Evolutionary conservation across 2,888 invertebrate genomes (phyloP).

Genomic region (Palloptera scutellata): DNA sequence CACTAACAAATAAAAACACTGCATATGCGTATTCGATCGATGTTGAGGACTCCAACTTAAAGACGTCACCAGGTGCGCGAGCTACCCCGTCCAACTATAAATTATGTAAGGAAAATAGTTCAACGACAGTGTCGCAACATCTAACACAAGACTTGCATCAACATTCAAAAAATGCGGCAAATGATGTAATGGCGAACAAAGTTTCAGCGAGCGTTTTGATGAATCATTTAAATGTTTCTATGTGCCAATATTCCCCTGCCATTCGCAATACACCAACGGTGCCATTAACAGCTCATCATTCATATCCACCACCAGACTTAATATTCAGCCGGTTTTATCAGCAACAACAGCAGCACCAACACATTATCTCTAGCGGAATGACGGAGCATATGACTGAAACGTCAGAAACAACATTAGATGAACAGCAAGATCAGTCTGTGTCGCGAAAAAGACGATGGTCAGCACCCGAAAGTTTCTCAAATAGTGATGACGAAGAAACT

Average conservation of each 20-base stretch:
- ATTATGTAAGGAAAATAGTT: not conserved
- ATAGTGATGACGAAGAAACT: slow-evolving; percentile 52
- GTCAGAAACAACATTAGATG: slow-evolving; percentile 37
- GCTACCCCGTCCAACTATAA: no score
- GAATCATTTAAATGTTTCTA: no score
- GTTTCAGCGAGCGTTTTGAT: no score
- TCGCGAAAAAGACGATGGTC: slow-evolving; percentile 65
- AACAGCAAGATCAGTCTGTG: slow-evolving; percentile 46
- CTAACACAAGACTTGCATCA: slow-evolving; percentile 42
- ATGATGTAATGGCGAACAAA: no score
- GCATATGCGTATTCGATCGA: no score
- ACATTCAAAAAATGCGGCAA: no score
- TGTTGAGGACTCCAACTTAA: no score
- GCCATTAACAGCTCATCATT: not conserved
- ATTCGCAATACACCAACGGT: no score
- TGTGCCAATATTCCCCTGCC: no score
- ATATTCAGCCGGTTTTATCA: slow-evolving; percentile 27
- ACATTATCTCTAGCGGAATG: slow-evolving; percentile 9
- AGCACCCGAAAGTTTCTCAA: slow-evolving; percentile 66
- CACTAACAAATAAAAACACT: slow-evolving; percentile 24
- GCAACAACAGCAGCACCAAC: slow-evolving; percentile 31
- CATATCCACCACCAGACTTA: not conserved
- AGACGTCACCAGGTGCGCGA: no score
- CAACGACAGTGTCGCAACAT: slow-evolving; percentile 44
- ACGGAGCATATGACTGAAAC: slow-evolving; percentile 17